Base-by-base conservation (phyloP, 2,888 invertebrate genomes). In the Metalampra italica region DNA sequence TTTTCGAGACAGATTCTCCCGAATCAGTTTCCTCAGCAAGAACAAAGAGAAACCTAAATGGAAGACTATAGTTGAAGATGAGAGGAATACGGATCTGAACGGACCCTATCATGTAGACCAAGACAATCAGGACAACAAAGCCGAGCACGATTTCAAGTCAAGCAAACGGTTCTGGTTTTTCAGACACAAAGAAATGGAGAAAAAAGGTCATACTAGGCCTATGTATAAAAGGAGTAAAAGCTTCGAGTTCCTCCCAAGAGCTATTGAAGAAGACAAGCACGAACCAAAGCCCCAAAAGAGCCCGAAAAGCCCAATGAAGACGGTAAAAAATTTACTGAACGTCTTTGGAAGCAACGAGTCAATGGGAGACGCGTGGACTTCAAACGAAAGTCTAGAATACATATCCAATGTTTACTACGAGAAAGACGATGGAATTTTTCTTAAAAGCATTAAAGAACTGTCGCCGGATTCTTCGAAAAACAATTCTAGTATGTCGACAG, bases 151-250 rank as follows among this genome's bases (percentile, higher is more conserved):
- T 29, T 60, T 62, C 14, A 86, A 82, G 61, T 69, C 64, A 15
- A 78, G 74, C 40, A 88, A 86, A 58, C 73, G 85, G 0, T 87
- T 87, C 50, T 88, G 89, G 89, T 77, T 86, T 50, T 87, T 85
- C 45, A 66, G 80, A 51, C 78, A 81, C 44, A 85, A 75, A 54
- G 88, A 86, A 9, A 36, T 75, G 13, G 80, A 80, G 47, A 74
- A 68, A 7, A 73, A 69, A 9, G 65, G 63, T 9, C 61, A 66
- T 9, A 66, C 38, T 9, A 43, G 66, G 13, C 80, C 84, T 1
- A 64, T 75, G 12, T 88, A 87, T 51, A 75, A 70, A 54, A 67
- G 89, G 34, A 90, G 89, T 54, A 89, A 89, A 50, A 90, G 89
- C 59, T 90, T 88, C 43, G 89, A 89, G 55, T 89, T 87, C 48